Evolutionary conservation across 2,888 invertebrate genomes (phyloP).

Genomic region (Clepsis dumicolana): DNA sequence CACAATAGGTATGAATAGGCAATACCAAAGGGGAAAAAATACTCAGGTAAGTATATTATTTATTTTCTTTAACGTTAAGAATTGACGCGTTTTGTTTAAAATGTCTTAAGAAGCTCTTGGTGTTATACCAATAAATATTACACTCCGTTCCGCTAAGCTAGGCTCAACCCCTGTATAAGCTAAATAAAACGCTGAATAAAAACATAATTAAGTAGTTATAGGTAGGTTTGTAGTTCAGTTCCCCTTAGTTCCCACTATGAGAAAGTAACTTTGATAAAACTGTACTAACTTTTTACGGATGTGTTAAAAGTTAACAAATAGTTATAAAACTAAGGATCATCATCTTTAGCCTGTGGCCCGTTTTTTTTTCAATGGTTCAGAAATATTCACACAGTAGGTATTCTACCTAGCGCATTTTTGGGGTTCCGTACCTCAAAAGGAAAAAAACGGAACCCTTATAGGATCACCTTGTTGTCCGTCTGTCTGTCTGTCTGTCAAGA

Average conservation of each 20-base stretch:
- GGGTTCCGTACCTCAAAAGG: too few species aligned
- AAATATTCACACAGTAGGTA: too few species aligned
- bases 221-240: too few species aligned
- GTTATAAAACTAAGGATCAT: background rate
- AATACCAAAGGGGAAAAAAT: too few species aligned
- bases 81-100: background rate
- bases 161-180: constrained; percentile 2
- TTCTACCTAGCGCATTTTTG: too few species aligned
- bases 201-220: constrained; percentile 9
- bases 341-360: background rate
- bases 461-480: too few species aligned
- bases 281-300: background rate
- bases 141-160: constrained; percentile 3
- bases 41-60: too few species aligned
- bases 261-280: background rate
- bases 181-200: background rate
- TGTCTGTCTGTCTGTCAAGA: too few species aligned
- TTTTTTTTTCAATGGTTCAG: too few species aligned
- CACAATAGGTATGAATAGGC: too few species aligned
- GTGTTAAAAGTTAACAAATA: background rate
- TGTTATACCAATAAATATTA: background rate
- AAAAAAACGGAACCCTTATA: too few species aligned
- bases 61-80: too few species aligned
- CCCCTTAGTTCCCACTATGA: constrained; percentile 7
- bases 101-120: background rate